Percentiles rank a stretch among this genome's conserved stretches.
phyloP scores from a whole-genome alignment of 1,140 invertebrate species.

The Formica selysi region DNA sequence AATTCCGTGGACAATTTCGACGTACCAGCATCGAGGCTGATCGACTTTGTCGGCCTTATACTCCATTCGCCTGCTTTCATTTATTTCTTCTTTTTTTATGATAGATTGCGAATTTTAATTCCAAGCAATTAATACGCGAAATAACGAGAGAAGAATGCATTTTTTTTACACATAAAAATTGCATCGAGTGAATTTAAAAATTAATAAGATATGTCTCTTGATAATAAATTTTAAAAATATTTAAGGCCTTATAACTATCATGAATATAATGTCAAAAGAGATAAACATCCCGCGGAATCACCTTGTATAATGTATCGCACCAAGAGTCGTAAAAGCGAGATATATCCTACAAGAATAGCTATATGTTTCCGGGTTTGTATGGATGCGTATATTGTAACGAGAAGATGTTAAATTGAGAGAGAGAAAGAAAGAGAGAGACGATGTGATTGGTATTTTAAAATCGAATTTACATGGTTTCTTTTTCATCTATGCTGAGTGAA shows the following conservation, averaged over 20 bases:
- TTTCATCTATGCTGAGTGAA: background rate
- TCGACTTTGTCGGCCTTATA: conserved; percentile 38
- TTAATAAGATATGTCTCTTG: background rate
- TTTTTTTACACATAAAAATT: background rate
- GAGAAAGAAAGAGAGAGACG: background rate
- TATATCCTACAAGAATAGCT: conserved; percentile 47
- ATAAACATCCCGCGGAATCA: conserved; percentile 31
- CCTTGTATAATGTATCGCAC: conserved; percentile 31
- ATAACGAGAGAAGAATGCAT: background rate
- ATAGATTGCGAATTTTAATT: conserved; percentile 23
- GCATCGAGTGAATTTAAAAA: background rate
- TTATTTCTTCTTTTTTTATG: conserved; percentile 22
- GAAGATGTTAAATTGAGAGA: conserved; percentile 37
- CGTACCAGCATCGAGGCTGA: conserved; percentile 24
- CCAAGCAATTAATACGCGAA: conserved; percentile 5
- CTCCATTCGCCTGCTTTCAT: conserved; percentile 32
- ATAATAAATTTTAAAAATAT: background rate
- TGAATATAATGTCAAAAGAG: conserved; percentile 25
- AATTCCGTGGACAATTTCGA: conserved; percentile 54
- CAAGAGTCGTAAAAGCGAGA: conserved; percentile 40
- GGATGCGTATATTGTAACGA: conserved; percentile 10
- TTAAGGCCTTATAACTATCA: conserved; percentile 32
- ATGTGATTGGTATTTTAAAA: background rate
- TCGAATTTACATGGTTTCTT: conserved; percentile 24
- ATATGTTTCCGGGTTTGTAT: conserved; percentile 47